Evolutionary conservation across 2,888 invertebrate species (phyloP), one percentile per base, ranked within the genome.

Genomic region (Agrochola litura): DNA sequence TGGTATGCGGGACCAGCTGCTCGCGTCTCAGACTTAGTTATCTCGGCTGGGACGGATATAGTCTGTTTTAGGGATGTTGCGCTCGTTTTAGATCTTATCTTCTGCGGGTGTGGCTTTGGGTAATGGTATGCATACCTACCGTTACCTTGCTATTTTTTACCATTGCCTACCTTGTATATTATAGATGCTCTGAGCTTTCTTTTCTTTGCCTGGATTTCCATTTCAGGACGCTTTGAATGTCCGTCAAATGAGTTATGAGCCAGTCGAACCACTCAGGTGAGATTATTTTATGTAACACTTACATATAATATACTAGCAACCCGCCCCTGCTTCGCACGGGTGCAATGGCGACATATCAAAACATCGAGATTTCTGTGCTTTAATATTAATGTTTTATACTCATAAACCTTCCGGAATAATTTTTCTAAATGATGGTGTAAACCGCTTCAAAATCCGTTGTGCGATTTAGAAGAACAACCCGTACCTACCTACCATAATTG

Each of bases 1-100:
- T 85, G 87, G 84, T 88, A 89, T 88, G 89, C 75, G 69, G 52
- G 73, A 78, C 88, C 88, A 89, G 89, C 89, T 88, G 89, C 84
- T 83, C 71, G 69, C 82, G 81, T 82, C 82, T 78, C 79, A 84
- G 84, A 81, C 87, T 81, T 70, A 82, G 85, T 76, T 88, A 88
- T 87, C 82, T 88, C 76, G 78, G 58, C 68, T 82, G 83, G 54
- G 87, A 87, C 87, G 80, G 79, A 88, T 83, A 86, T 88, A 89
- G 82, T 81, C 73, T 63, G 83, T 77, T 82, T 79, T 78, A 89
- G 82, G 89, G 86, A 85, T 88, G 89, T 52, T 69, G 66, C 73
- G 63, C 69, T 73, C 71, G 76, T 75, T 80, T 71, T 71, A 70
- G 79, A 83, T 80, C 54, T 80, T 76, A 85, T 85, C 72, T 71